Percentiles rank a stretch among this genome's conserved stretches.
phyloP scores from a whole-genome alignment of 1,140 invertebrate species.

The Oryzaephilus surinamensis region DNA sequence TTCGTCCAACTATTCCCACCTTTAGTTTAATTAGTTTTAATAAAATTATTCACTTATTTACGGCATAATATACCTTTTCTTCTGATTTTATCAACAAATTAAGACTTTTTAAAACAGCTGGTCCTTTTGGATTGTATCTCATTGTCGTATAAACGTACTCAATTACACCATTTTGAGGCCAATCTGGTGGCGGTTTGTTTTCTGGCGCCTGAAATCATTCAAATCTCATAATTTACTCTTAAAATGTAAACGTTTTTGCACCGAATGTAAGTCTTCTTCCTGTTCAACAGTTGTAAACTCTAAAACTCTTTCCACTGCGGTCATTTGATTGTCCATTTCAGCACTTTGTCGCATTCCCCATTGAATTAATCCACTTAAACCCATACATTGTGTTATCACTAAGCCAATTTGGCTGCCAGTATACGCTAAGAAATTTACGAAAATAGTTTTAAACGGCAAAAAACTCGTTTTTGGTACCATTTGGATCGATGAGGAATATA shows the following conservation, averaged over 20 bases:
- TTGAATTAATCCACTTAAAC: constrained; percentile 70
- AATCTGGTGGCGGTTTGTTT: constrained; percentile 56
- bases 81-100: constrained; percentile 45
- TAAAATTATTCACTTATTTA: too few species aligned
- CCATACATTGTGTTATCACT: constrained; percentile 65
- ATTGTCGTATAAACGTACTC: constrained; percentile 52
- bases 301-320: constrained; percentile 70
- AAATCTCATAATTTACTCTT: too few species aligned
- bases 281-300: constrained; percentile 58
- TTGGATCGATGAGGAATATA: constrained; percentile 52
- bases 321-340: constrained; percentile 77
- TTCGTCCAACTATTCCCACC: constrained; percentile 55
- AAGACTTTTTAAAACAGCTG: constrained; percentile 51
- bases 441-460: constrained; percentile 6
- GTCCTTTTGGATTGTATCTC: constrained; percentile 50
- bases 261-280: too few species aligned
- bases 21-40: too few species aligned
- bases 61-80: too few species aligned
- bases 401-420: constrained; percentile 67
- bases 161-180: constrained; percentile 51
- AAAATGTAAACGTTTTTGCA: too few species aligned
- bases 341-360: constrained; percentile 75
- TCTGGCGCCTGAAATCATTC: constrained; percentile 47
- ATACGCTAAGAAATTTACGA: constrained; percentile 40
- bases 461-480: constrained; percentile 34